Conservation (phyloP, 37 sponge, comb jelly and placozoan species). For the Geodia barretti region DNA sequence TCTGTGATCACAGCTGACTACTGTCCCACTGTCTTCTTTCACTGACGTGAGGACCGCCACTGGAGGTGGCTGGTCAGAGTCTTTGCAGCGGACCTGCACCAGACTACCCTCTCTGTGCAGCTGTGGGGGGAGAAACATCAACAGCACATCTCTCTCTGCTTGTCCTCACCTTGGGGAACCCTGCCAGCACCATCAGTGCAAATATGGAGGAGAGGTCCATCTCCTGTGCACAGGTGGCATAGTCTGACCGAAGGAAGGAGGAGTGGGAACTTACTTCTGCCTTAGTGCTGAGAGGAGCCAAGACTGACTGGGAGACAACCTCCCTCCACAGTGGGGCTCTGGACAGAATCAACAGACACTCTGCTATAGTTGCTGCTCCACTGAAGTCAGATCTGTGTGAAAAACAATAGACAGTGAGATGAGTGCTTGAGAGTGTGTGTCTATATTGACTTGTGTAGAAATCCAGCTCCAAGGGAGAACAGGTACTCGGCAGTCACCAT, state of each 20-base stretch:
- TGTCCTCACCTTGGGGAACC: constrained; percentile 70
- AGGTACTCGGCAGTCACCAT: constrained; percentile 51
- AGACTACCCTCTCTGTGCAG: constrained; percentile 46
- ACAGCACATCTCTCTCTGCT: neutral
- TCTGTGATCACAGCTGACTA: neutral
- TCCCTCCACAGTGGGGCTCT: constrained; percentile 54
- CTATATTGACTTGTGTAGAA: constrained; percentile 45
- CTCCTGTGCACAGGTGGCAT: constrained; percentile 16
- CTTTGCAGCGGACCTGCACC: neutral
- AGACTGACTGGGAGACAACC: constrained; percentile 38
- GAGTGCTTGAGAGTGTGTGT: neutral
- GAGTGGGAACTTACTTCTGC: constrained; percentile 7
- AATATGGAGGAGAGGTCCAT: constrained; percentile 64
- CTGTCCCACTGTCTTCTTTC: neutral
- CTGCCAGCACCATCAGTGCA: constrained; percentile 64
- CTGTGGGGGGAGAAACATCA: neutral
- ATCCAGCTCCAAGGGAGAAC: constrained; percentile 49
- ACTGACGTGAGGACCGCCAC: neutral
- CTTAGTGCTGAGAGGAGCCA: constrained; percentile 4
- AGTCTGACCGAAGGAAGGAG: neutral
- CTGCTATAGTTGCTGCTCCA: constrained; percentile 54
- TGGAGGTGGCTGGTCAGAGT: neutral
- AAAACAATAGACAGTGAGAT: neutral
- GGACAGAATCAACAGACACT: constrained; percentile 56
- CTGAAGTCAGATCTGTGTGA: constrained; percentile 55